These are phyloP conservation scores for Drosophila macrospina DNA, from an alignment of 2,888 invertebrate genomes.

Conservation along the genomic window DNA sequence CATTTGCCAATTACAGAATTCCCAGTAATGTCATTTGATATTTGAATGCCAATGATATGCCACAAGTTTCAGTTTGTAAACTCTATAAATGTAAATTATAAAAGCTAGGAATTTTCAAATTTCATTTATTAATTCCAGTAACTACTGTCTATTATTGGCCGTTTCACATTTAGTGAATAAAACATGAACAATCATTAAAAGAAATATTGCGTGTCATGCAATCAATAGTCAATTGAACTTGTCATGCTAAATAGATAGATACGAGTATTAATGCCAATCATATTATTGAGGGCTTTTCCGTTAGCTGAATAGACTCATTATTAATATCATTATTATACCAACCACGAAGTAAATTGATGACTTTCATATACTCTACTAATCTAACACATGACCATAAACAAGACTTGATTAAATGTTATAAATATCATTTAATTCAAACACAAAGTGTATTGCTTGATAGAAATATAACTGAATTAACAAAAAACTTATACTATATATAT, in stretches of 20 bases:
- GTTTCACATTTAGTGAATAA: neutral
- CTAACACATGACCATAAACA: neutral
- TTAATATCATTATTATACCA: conserved; percentile 7
- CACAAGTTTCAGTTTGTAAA: too few species aligned
- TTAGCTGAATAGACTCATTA: conserved; percentile 9
- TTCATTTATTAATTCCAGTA: too few species aligned
- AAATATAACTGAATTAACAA: conserved; percentile 13
- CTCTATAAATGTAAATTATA: too few species aligned
- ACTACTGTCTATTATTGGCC: neutral
- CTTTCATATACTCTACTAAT: conserved; percentile 13
- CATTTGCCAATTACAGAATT: neutral
- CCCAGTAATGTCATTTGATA: neutral
- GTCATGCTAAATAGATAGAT: conserved; percentile 3
- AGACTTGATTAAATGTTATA: neutral
- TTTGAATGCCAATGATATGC: neutral
- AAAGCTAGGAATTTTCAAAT: too few species aligned
- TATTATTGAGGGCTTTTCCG: conserved; percentile 15
- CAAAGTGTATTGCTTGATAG: conserved; percentile 52
- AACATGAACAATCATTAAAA: neutral
- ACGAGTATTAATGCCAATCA: conserved; percentile 5
- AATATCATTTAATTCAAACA: conserved; percentile 22
- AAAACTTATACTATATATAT: neutral
- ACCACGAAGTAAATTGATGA: conserved; percentile 5
- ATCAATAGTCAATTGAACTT: neutral
- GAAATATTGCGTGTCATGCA: neutral